Conservation (phyloP, 2,797 vertebrate genomes). For the Diplodus puntazzo region DNA sequence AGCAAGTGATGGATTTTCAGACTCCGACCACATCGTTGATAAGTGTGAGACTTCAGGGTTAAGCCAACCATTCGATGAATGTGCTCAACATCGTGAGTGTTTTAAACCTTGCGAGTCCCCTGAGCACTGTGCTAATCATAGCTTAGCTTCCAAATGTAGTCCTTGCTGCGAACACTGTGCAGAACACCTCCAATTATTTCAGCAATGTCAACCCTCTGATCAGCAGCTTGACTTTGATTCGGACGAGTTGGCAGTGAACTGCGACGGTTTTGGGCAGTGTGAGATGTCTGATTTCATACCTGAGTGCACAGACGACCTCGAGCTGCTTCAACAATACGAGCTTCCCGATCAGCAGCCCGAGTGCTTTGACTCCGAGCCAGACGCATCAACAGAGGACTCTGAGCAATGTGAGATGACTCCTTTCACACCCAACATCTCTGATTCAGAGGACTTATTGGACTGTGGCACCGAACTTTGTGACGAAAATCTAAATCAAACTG, state of each 20-base stretch:
- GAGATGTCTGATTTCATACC: conserved; percentile 55
- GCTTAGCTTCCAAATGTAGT: conserved; percentile 64
- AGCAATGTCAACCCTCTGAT: conserved; percentile 69
- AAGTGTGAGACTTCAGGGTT: conserved; percentile 62
- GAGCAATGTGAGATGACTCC: conserved; percentile 55
- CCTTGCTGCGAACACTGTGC: conserved; percentile 70
- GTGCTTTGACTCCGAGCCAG: conserved; percentile 69
- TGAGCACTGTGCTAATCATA: conserved; percentile 76
- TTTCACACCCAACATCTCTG: conserved; percentile 28
- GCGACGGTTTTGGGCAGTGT: conserved; percentile 52
- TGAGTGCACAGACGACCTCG: conserved; percentile 27
- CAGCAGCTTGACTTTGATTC: conserved; percentile 66
- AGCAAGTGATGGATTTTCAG: conserved; percentile 60
- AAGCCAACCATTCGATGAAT: conserved; percentile 71
- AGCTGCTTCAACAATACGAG: conserved; percentile 53
- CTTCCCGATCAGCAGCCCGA: conserved; percentile 40
- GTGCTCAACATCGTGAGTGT: conserved; percentile 72
- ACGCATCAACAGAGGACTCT: conserved; percentile 63
- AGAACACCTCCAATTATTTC: conserved; percentile 72
- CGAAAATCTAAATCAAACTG: conserved; percentile 26
- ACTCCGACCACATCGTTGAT: conserved; percentile 46
- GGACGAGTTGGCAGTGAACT: conserved; percentile 58
- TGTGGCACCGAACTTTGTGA: conserved; percentile 42
- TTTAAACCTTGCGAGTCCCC: conserved; percentile 70
- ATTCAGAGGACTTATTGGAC: conserved; percentile 54